Conservation (phyloP, 1,140 invertebrate species). For the Aethina tumida region DNA sequence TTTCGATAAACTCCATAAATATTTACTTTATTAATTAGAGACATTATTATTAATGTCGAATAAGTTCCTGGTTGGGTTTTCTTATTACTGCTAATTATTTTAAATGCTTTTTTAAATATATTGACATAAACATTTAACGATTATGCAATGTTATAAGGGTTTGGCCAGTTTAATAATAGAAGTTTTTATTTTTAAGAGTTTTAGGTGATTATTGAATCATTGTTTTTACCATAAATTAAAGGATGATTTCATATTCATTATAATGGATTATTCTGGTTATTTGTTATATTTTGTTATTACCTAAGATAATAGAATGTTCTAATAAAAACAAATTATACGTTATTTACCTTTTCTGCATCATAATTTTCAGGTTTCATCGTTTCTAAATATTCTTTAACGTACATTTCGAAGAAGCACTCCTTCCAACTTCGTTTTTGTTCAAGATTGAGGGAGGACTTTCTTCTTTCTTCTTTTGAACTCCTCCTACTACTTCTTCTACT, state of each 20-base stretch:
- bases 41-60: no score
- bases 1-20: no score
- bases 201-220: neutral
- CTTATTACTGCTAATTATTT: no score
- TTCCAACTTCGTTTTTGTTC: constrained; percentile 36
- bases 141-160: no score
- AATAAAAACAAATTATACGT: neutral
- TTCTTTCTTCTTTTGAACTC: constrained; percentile 2
- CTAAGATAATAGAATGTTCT: neutral
- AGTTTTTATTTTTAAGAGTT: neutral
- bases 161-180: neutral
- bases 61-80: no score
- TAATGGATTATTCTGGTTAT: no score
- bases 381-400: constrained; percentile 39
- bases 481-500: neutral
- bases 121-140: no score
- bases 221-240: no score
- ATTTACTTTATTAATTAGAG: no score
- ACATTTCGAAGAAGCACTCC: constrained; percentile 37
- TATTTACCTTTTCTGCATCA: constrained; percentile 39
- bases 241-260: no score
- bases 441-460: neutral
- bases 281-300: no score
- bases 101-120: constrained; percentile 15
- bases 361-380: constrained; percentile 41